Evolutionary conservation across 37 sponge, comb jelly and placozoan species (phyloP).

Genomic region (Halichondria panicea): DNA sequence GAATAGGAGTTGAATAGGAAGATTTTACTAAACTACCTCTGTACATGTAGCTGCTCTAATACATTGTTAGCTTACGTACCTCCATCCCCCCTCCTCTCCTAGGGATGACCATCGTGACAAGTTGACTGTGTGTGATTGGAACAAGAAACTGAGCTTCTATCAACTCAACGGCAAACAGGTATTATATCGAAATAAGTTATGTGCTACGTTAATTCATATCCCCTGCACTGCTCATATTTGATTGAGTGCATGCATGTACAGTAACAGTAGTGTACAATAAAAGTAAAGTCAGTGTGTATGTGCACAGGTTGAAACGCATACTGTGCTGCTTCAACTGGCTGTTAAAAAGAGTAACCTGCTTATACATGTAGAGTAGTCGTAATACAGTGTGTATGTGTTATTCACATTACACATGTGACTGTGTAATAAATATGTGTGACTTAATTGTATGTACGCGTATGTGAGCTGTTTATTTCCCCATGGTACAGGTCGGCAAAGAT

Average conservation of each 20-base stretch:
- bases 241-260: no score
- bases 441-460: neutral
- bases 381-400: neutral
- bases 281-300: neutral
- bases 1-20: no score
- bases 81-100: neutral
- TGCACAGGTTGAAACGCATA: no score
- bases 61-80: neutral
- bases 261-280: neutral
- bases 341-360: no score
- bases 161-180: constrained; percentile 94
- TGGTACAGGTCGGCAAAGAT: constrained; percentile 87
- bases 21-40: neutral
- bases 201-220: no score
- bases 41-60: neutral
- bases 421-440: neutral
- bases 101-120: constrained; percentile 82
- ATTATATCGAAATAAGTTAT: neutral
- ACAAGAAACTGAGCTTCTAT: constrained; percentile 85
- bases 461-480: neutral
- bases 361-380: neutral
- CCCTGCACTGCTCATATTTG: no score
- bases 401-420: neutral
- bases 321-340: no score
- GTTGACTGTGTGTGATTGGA: constrained; percentile 95